Conservation (phyloP, 2,888 invertebrate genomes). For the Amphimallon solstitiale region DNA sequence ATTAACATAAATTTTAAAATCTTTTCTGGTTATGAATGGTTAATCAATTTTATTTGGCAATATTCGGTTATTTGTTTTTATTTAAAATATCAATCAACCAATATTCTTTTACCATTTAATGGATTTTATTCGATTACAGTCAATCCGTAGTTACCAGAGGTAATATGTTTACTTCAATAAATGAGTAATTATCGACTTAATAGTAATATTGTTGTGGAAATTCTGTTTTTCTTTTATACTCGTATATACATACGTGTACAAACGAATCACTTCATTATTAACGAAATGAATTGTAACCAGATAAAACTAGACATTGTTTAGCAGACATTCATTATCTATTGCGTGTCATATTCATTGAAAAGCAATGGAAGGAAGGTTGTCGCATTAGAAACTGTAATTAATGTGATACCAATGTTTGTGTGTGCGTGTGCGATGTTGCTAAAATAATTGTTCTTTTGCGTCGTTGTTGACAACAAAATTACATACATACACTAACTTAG, state of each 20-base stretch:
- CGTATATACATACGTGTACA: no score
- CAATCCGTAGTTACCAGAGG: neutral
- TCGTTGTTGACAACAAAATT: neutral
- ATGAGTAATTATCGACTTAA: neutral
- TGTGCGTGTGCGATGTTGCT: neutral
- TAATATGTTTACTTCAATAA: neutral
- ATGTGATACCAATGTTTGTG: neutral
- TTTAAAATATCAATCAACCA: neutral
- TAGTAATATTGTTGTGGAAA: slow-evolving; percentile 2
- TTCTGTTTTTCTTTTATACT: neutral
- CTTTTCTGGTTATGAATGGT: neutral
- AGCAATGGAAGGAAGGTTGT: slow-evolving; percentile 13
- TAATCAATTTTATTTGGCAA: slow-evolving; percentile 12
- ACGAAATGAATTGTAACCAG: slow-evolving; percentile 25
- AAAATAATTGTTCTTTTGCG: neutral
- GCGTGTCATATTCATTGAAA: slow-evolving; percentile 17
- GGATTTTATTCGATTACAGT: neutral
- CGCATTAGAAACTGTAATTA: slow-evolving; percentile 4
- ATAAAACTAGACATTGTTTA: slow-evolving; percentile 17
- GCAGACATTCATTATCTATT: slow-evolving; percentile 4
- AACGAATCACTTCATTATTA: neutral
- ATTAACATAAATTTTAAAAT: slow-evolving; percentile 13
- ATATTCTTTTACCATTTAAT: neutral
- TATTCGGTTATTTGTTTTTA: slow-evolving; percentile 2
- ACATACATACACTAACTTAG: no score